These are phyloP conservation scores for Mormyrus lacerda DNA, from an alignment of 2,113 vertebrate species.

Conservation along the genomic window DNA sequence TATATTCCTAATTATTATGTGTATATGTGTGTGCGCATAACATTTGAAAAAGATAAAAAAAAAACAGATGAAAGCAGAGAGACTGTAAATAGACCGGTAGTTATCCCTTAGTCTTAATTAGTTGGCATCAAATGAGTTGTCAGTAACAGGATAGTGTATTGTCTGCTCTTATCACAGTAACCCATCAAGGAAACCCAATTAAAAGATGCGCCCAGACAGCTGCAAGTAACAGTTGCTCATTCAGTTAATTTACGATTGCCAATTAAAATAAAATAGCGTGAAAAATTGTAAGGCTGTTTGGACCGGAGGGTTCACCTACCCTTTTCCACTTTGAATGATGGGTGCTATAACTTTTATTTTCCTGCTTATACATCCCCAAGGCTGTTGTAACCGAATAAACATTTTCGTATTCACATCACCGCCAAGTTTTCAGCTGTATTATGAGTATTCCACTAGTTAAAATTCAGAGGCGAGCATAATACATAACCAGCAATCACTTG, in stretches of 20 bases:
- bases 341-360: conserved; percentile 53
- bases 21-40: background rate
- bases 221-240: conserved; percentile 51
- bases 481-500: background rate
- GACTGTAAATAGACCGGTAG: conserved; percentile 32
- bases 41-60: background rate
- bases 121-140: conserved; percentile 63
- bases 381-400: conserved; percentile 1
- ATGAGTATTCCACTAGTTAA: background rate
- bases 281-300: conserved; percentile 65
- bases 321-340: conserved; percentile 63
- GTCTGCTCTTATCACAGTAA: conserved; percentile 63
- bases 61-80: background rate
- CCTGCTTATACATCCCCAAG: conserved; percentile 25
- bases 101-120: conserved; percentile 56
- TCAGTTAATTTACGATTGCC: conserved; percentile 70
- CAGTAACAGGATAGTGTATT: conserved; percentile 62
- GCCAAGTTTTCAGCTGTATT: background rate
- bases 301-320: conserved; percentile 56
- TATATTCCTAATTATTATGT: conserved; percentile 4
- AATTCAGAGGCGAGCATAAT: background rate
- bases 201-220: conserved; percentile 57
- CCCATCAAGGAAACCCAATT: conserved; percentile 69
- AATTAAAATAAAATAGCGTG: conserved; percentile 65
- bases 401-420: background rate